Percentiles rank a stretch among this genome's conserved stretches.
phyloP scores from a whole-genome alignment of 1,140 invertebrate species.

The Elysia chlorotica region DNA sequence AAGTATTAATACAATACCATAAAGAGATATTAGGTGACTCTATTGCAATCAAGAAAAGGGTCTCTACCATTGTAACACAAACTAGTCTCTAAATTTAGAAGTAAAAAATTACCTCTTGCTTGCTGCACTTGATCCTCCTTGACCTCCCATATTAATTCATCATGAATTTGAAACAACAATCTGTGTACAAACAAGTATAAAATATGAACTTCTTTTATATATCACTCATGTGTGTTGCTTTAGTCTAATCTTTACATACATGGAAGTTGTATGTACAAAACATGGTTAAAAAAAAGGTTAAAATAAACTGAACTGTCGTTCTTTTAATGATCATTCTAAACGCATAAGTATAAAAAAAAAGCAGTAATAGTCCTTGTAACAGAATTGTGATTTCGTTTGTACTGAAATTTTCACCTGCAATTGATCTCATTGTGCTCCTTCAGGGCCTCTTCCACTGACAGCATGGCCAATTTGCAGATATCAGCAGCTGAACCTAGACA shows the following conservation, averaged over 20 bases:
- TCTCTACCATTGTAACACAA: too few species aligned
- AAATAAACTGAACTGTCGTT: not conserved
- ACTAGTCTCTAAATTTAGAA: too few species aligned
- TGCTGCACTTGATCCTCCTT: slow-evolving; percentile 39
- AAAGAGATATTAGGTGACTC: too few species aligned
- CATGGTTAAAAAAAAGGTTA: not conserved
- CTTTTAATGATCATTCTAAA: too few species aligned
- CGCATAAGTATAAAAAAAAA: too few species aligned
- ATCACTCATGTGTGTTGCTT: not conserved
- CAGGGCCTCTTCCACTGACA: slow-evolving; percentile 56
- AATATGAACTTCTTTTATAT: not conserved
- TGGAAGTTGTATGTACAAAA: not conserved
- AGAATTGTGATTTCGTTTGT: too few species aligned
- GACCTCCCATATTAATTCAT: slow-evolving; percentile 69
- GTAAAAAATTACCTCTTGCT: slow-evolving; percentile 38
- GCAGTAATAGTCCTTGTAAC: too few species aligned
- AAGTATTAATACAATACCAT: too few species aligned
- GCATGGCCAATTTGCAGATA: slow-evolving; percentile 69
- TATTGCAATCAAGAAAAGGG: too few species aligned
- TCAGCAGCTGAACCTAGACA: slow-evolving; percentile 68
- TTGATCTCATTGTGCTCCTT: too few species aligned
- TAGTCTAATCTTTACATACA: not conserved
- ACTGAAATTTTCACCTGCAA: too few species aligned
- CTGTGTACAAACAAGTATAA: slow-evolving; percentile 31
- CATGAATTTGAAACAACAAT: slow-evolving; percentile 69